phyloP scores from a whole-genome alignment of 2,113 vertebrate species.

The Ploceus nigricollis region DNA sequence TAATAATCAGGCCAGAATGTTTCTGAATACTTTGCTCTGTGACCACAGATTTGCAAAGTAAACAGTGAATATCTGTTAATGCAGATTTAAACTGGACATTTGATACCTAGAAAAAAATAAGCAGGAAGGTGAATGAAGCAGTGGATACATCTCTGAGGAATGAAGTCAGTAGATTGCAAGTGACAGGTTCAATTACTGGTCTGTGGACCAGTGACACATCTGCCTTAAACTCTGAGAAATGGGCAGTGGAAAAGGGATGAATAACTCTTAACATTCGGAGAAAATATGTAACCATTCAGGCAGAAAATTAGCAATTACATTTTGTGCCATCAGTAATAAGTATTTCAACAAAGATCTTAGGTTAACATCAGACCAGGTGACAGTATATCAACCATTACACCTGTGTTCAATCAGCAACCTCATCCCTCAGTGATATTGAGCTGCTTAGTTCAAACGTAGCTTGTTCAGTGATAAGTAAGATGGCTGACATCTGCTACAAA shows the following conservation, averaged over 20 bases:
- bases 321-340: constrained; percentile 96
- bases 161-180: constrained; percentile 81
- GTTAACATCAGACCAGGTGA: constrained; percentile 87
- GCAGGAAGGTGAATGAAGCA: constrained; percentile 59
- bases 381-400: constrained; percentile 90
- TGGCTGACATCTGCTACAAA: constrained; percentile 79
- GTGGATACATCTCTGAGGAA: constrained; percentile 77
- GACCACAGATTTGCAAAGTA: constrained; percentile 16
- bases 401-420: constrained; percentile 85
- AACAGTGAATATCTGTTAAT: constrained; percentile 53
- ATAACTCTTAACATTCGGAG: constrained; percentile 83
- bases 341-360: constrained; percentile 93
- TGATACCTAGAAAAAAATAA: constrained; percentile 69
- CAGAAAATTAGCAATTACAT: constrained; percentile 99
- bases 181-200: constrained; percentile 85
- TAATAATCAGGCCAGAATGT: not conserved
- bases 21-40: not conserved
- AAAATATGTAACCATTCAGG: constrained; percentile 89
- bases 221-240: constrained; percentile 80
- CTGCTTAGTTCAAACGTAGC: constrained; percentile 75
- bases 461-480: constrained; percentile 83
- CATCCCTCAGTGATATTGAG: constrained; percentile 75
- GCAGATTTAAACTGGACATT: constrained; percentile 60
- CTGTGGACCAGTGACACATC: constrained; percentile 77
- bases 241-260: constrained; percentile 78